Evolutionary conservation across 2,888 invertebrate species (phyloP).

Genomic region (Apamea sordens): DNA sequence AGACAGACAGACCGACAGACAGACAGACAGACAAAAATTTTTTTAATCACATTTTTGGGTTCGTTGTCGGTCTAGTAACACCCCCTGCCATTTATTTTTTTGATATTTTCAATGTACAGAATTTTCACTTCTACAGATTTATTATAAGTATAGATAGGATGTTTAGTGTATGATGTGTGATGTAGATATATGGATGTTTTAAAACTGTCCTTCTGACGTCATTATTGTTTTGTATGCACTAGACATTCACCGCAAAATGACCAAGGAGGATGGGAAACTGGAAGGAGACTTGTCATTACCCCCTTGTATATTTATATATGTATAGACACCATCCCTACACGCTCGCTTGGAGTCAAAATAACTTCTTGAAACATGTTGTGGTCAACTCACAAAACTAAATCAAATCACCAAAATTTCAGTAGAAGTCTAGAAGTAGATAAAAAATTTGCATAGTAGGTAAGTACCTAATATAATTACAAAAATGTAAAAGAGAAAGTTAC

Average conservation of each 20-base stretch:
- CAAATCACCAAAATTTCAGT: neutral
- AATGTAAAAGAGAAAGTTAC: neutral
- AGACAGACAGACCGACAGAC: no score
- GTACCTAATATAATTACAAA: neutral
- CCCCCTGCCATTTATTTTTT: no score
- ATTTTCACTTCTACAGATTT: no score
- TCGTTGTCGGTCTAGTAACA: no score
- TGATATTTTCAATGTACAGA: no score
- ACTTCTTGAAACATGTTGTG: neutral
- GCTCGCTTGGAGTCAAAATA: neutral
- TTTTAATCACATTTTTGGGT: no score
- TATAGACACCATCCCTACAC: neutral
- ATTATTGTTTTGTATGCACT: neutral
- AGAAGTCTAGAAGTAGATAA: neutral
- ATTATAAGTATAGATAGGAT: no score
- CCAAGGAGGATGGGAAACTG: neutral
- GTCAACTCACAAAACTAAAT: neutral
- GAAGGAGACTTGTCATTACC: neutral
- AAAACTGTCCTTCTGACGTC: neutral
- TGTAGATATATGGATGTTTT: neutral
- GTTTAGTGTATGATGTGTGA: neutral
- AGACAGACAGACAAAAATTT: no score
- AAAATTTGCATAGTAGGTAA: neutral
- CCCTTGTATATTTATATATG: neutral
- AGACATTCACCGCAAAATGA: neutral